Conservation (phyloP, 2,888 invertebrate species). For the Eurytoma californica region DNA sequence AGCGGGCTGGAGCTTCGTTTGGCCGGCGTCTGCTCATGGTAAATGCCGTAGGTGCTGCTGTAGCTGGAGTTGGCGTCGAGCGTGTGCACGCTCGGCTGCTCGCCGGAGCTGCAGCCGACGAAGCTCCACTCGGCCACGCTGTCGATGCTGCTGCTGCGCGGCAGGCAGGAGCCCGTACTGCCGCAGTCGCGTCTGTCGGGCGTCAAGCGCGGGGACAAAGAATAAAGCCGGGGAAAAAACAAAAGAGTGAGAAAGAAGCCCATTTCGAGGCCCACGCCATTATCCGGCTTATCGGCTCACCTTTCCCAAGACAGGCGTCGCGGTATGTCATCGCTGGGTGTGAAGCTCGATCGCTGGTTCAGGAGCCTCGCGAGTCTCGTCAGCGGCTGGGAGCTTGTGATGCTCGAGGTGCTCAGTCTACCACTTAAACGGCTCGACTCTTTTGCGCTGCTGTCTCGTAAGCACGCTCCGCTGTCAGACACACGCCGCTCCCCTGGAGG, state of each 20-base stretch:
- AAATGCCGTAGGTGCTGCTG: conserved; percentile 71
- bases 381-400: conserved; percentile 73
- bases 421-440: conserved; percentile 65
- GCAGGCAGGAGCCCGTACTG: conserved; percentile 71
- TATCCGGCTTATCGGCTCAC: conserved; percentile 66
- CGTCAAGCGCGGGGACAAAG: background rate
- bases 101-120: conserved; percentile 51
- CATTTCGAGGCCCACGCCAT: background rate
- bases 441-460: conserved; percentile 58
- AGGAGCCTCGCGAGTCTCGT: conserved; percentile 78
- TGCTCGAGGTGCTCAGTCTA: conserved; percentile 69
- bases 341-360: conserved; percentile 76
- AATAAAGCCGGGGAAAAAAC: background rate
- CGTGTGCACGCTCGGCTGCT: background rate
- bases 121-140: conserved; percentile 70
- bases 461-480: conserved; percentile 67
- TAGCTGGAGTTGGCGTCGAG: conserved; percentile 50
- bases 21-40: conserved; percentile 63
- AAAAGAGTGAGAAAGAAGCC: too few relatives aligned
- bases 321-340: conserved; percentile 74
- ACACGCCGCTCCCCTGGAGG: conserved; percentile 67
- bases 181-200: conserved; percentile 66
- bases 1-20: conserved; percentile 71
- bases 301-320: conserved; percentile 78
- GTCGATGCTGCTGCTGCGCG: conserved; percentile 88